Base-by-base conservation (phyloP, 2,888 invertebrate genomes). In the Aphidoletes aphidimyza region DNA sequence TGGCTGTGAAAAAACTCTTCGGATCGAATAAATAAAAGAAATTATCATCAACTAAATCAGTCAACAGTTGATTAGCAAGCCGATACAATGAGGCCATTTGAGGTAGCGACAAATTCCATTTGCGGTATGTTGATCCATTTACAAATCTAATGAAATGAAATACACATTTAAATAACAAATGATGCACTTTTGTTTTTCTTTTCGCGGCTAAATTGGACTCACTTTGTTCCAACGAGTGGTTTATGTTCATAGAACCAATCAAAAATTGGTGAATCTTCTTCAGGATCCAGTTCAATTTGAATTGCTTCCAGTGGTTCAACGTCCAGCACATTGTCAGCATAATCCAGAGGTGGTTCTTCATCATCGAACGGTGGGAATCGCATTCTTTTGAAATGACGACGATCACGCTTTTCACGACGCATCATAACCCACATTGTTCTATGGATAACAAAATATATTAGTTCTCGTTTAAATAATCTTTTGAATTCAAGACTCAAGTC, bases 341-440 rank as follows among this genome's bases (percentile, higher is more conserved):
- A 99, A 90, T 99, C 99, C 59, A 99, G 91, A 0, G 99, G 99
- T 83, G 99, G 99, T 91, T 99, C 99, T 90, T 99, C 99, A 90
- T 99, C 99, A 89, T 99, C 99, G 89, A 99, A 99, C 0, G 99
- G 99, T 19, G 99, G 99, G 89, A 99, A 99, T 87, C 99, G 92
- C 99, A 99, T 99, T 87, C 99, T 92, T 90, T 99, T 99, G 89
- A 99, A 99, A 90, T 99, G 99, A 42, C 99, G 93, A 89, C 99
- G 95, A 91, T 99, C 99, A 86, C 99, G 92, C 90, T 99, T 99
- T 89, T 99, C 99, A 87, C 99, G 93, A 87, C 99, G 92, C 99
- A 99, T 99, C 98, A 99, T 99, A 87, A 99, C 99, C 99, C 99
- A 99, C 99, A 99, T 99, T 0, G 99, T 98, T 78, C 95, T 95